Evolutionary conservation across 1,140 invertebrate genomes (phyloP), one percentile per base, ranked within the genome.

Genomic region (Drosophila nebulosa): DNA sequence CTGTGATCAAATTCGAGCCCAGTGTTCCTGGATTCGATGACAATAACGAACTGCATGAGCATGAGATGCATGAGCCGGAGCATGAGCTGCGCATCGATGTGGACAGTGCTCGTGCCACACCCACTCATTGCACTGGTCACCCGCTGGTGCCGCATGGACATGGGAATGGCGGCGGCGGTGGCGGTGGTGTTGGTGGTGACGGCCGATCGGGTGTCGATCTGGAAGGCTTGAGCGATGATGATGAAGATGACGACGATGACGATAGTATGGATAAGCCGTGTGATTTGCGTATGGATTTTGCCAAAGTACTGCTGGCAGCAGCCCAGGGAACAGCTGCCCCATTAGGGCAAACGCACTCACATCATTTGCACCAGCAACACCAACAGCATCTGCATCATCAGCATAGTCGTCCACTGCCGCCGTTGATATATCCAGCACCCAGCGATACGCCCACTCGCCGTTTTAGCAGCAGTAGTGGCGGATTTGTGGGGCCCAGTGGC

Each of bases 1-100:
- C 73, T n/a, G 71, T 78, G 3, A 90, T 90, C 12, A 90, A 90
- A 39, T 89, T 57, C 46, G 89, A 90, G 46, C 89, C 79, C 24
- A 60, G 62, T 51, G 18, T 14, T 1, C n/a, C 56, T 9, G 55
- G 64, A 4, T 7, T 73, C 2, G 64, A 71, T 26, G 86, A 90
- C 6, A 81, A 90, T 21, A 78, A 79, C n/a, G 39, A 42, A 9
- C 10, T 42, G 39, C 39, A 42, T 4, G 16, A 46, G 39, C 39
- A 46, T 5, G 16, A 46, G 39, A 16, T 46, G 16, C 39, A 18
- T 4, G 39, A 21, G 14, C 14, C 39, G 39, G 86, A 90, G 36
- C 73, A 73, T 10, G 79, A 75, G 22, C 51, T 67, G 51, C 67
- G 67, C 26, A 72, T 71, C 7, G 39, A 46, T 46, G 18, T 3